These are phyloP conservation scores for Liasis olivaceus DNA, from an alignment of 2,797 vertebrate genomes.

Conservation along the genomic window DNA sequence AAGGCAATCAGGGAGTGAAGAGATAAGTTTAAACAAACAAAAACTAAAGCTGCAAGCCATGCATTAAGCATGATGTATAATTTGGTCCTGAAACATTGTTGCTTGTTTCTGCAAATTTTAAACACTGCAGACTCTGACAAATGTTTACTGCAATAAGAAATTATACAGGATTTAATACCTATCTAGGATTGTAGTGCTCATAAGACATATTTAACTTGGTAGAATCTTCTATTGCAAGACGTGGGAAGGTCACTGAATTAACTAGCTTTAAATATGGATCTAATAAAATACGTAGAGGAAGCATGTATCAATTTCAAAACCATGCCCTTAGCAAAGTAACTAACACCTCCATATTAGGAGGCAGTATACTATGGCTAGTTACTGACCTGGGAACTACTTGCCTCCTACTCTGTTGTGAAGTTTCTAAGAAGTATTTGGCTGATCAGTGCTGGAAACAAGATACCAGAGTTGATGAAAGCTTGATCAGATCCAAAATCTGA, in stretches of 20 bases:
- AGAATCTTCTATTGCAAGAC: neutral
- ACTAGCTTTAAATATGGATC: neutral
- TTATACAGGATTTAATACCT: neutral
- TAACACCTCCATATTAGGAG: neutral
- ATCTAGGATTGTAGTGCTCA: neutral
- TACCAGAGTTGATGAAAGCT: neutral
- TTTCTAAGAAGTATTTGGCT: neutral
- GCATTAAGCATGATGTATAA: neutral
- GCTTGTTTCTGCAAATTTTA: neutral
- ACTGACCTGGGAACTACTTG: neutral
- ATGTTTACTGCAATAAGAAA: neutral
- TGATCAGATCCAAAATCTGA: neutral
- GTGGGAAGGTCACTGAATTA: neutral
- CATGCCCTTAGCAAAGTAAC: neutral
- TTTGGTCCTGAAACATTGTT: neutral
- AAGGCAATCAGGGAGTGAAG: neutral
- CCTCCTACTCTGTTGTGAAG: neutral
- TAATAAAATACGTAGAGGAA: no score
- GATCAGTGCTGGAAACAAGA: neutral
- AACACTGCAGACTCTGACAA: neutral
- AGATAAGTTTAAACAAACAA: neutral
- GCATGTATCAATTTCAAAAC: neutral
- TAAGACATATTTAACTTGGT: neutral
- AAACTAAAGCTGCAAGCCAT: neutral
- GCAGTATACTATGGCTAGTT: neutral